Percentiles rank a stretch among this genome's conserved stretches.
Evolutionary conservation across 2,888 invertebrate species (phyloP).

Genomic region (Drosophila rellima): DNA sequence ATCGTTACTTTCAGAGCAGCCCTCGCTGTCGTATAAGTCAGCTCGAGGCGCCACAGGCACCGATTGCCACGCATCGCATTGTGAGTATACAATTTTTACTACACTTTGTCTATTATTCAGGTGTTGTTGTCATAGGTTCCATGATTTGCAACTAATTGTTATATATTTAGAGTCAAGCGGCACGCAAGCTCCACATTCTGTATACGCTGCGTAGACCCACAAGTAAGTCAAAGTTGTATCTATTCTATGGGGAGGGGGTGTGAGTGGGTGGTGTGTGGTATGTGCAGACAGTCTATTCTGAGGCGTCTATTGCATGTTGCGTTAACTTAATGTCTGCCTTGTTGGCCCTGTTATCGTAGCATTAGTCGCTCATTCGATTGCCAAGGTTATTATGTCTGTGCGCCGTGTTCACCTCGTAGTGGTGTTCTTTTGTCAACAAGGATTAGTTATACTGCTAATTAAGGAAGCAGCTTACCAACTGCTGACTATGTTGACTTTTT

Average conservation of each 20-base stretch:
- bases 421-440: background rate
- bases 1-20: background rate
- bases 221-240: slow-evolving; percentile 34
- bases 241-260: background rate
- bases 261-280: background rate
- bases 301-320: slow-evolving; percentile 61
- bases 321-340: slow-evolving; percentile 54
- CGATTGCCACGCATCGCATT: slow-evolving; percentile 69
- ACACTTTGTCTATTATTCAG: slow-evolving; percentile 54
- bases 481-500: slow-evolving; percentile 9
- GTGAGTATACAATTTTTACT: slow-evolving; percentile 49
- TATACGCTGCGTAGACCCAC: slow-evolving; percentile 43
- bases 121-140: slow-evolving; percentile 80
- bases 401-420: background rate
- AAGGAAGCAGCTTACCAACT: slow-evolving; percentile 3
- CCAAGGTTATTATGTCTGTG: slow-evolving; percentile 68
- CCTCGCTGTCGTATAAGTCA: slow-evolving; percentile 38
- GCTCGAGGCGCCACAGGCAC: slow-evolving; percentile 60
- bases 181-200: slow-evolving; percentile 62
- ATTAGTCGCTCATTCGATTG: slow-evolving; percentile 56
- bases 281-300: slow-evolving; percentile 8
- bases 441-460: slow-evolving; percentile 21
- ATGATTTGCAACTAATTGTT: slow-evolving; percentile 74
- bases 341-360: slow-evolving; percentile 50
- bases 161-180: slow-evolving; percentile 66